These are phyloP conservation scores for Drosophila orena DNA, from an alignment of 1,140 invertebrate species.

Conservation along the genomic window DNA sequence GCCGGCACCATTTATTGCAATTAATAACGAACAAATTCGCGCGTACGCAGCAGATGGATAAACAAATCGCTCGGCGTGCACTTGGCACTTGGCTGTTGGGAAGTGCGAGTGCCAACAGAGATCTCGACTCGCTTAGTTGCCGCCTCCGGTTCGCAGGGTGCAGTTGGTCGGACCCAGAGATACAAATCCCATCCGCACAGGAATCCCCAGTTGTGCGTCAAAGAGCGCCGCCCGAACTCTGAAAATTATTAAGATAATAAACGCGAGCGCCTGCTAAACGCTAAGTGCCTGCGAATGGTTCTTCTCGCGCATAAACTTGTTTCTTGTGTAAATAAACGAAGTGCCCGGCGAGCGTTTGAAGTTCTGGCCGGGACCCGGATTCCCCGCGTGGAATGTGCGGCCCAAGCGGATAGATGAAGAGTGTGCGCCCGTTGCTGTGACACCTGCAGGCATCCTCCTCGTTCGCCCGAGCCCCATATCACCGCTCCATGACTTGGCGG, in stretches of 20 bases:
- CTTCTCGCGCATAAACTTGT: slow-evolving; percentile 66
- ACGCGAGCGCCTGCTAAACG: slow-evolving; percentile 74
- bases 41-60: slow-evolving; percentile 50
- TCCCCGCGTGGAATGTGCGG: slow-evolving; percentile 17
- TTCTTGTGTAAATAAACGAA: slow-evolving; percentile 77
- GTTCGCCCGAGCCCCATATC: background rate
- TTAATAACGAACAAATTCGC: slow-evolving; percentile 57
- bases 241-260: slow-evolving; percentile 78
- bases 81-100: slow-evolving; percentile 49
- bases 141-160: slow-evolving; percentile 44
- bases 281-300: slow-evolving; percentile 64
- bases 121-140: slow-evolving; percentile 51
- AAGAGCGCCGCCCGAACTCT: slow-evolving; percentile 56
- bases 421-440: slow-evolving; percentile 46
- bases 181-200: slow-evolving; percentile 6
- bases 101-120: slow-evolving; percentile 18
- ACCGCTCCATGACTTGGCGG: slow-evolving; percentile 18
- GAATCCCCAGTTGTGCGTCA: slow-evolving; percentile 53
- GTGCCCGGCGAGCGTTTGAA: slow-evolving; percentile 61
- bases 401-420: slow-evolving; percentile 27
- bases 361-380: slow-evolving; percentile 59
- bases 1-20: slow-evolving; percentile 54
- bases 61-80: slow-evolving; percentile 65
- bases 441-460: slow-evolving; percentile 44
- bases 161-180: slow-evolving; percentile 43